Evolutionary conservation across 2,797 vertebrate species (phyloP), one percentile per base, ranked within the genome.

Genomic region (Pangasius larnaudii): DNA sequence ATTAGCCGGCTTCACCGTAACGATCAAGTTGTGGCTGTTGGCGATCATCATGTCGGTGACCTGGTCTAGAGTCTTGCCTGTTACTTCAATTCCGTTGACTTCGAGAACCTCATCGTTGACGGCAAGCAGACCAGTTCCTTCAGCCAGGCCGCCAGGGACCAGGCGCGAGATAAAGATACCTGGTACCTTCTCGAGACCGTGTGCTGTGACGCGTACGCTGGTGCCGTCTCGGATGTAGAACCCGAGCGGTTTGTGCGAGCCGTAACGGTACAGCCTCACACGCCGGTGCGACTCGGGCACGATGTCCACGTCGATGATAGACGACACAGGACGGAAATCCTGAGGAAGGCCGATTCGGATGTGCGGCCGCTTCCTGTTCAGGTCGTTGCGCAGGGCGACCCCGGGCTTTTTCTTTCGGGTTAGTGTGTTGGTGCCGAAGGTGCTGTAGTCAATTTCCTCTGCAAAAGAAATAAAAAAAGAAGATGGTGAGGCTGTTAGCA

Each of bases 21-120:
- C 96, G 1, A 99, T 99, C 89, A 99, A 96, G 91, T 99, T 99
- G 94, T 99, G 98, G 94, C 98, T 99, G 95, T 99, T 99, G 89
- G 98, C 98, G 16, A 99, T 99, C 98, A 99, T 99, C 98, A 99
- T 99, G 94, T 99, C 98, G 8, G 98, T 99, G 78, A 99, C 98
- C 93, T 99, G 98, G 92, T 99, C 98, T 6, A 99, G 94, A 0
- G 98, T 98, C 94, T 99, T 99, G n/a, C 98, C 98, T 0, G 97
- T 97, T 90, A 99, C 98, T 92, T 99, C 98, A 16, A 99, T 99
- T 86, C 98, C 98, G 3, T 99, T 99, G 39, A 99, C 98, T 94
- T 99, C 98, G 92, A 99, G 94, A 77, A 99, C 98, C 94, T 99
- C 98, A 0, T 99, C 98, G 0, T 99, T 99, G 36, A 99, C 98